A percentile compares a stretch with the other conserved stretches of the same genome.
Evolutionary conservation across 1,140 invertebrate genomes (phyloP).

Genomic region (Listronotus bonariensis): DNA sequence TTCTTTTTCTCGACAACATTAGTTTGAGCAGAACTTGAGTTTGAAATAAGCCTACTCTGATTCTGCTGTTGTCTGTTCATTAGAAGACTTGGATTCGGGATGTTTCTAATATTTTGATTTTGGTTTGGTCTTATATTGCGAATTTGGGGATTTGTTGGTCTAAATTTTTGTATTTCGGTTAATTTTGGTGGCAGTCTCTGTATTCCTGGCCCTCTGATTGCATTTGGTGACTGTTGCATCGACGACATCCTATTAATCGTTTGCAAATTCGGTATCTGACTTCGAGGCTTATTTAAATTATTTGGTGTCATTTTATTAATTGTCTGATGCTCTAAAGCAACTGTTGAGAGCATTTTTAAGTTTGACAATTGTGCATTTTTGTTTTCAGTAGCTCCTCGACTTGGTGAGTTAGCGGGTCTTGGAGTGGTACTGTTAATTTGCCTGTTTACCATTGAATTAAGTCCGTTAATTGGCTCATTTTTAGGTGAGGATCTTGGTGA

Average conservation of each 20-base stretch:
- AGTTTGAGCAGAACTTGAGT: slow-evolving; percentile 2
- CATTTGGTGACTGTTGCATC: slow-evolving; percentile 13
- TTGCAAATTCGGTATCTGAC: slow-evolving; percentile 48
- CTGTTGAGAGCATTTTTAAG: slow-evolving; percentile 54
- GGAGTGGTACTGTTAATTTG: slow-evolving; percentile 30
- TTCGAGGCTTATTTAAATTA: slow-evolving; percentile 35
- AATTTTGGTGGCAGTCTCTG: slow-evolving; percentile 50
- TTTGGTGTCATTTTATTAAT: slow-evolving; percentile 41
- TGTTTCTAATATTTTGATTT: slow-evolving; percentile 53
- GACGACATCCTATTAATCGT: slow-evolving; percentile 42
- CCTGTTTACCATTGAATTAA: slow-evolving; percentile 30
- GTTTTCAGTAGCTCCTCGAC: slow-evolving; percentile 26
- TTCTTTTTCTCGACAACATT: slow-evolving; percentile 13
- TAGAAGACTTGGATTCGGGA: slow-evolving; percentile 54
- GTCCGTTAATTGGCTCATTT: slow-evolving; percentile 37
- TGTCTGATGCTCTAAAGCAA: slow-evolving; percentile 47
- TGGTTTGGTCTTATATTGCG: slow-evolving; percentile 48
- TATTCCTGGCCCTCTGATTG: slow-evolving; percentile 35
- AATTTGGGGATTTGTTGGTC: slow-evolving; percentile 46
- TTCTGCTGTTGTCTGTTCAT: slow-evolving; percentile 48
- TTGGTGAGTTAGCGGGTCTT: slow-evolving; percentile 19
- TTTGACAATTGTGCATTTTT: slow-evolving; percentile 46
- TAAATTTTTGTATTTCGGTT: slow-evolving; percentile 52
- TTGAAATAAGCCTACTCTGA: slow-evolving; percentile 45
- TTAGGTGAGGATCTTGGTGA: slow-evolving; percentile 36